These are phyloP conservation scores for Eupithecia centaureata DNA, from an alignment of 2,888 invertebrate species.

Conservation along the genomic window DNA sequence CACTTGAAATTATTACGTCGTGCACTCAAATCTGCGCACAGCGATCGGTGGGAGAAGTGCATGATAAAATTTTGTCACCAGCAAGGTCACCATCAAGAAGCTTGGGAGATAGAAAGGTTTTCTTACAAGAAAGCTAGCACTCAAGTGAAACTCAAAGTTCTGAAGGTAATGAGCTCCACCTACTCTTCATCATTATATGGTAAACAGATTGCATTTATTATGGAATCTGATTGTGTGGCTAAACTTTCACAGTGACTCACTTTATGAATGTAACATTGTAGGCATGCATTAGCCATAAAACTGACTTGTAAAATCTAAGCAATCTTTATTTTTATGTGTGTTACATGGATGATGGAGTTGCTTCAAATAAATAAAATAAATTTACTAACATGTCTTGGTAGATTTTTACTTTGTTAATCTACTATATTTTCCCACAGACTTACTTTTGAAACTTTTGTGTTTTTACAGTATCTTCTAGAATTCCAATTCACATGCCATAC, in stretches of 20 bases:
- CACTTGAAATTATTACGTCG: constrained; percentile 95
- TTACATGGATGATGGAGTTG: too few species aligned
- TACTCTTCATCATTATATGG: constrained; percentile 47
- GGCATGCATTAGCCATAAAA: constrained; percentile 11
- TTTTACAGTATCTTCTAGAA: constrained; percentile 91
- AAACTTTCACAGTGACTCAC: constrained; percentile 32
- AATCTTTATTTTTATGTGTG: neutral
- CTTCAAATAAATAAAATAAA: too few species aligned
- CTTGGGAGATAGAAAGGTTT: constrained; percentile 97
- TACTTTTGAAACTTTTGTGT: neutral
- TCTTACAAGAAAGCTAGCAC: constrained; percentile 97
- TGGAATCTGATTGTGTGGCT: constrained; percentile 36
- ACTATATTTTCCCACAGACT: neutral
- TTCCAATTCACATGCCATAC: constrained; percentile 97
- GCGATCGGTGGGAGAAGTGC: constrained; percentile 95
- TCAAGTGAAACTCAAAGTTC: constrained; percentile 93
- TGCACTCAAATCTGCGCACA: constrained; percentile 91
- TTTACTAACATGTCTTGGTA: neutral
- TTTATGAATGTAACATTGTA: constrained; percentile 24
- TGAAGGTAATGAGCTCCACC: constrained; percentile 88
- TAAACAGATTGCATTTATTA: constrained; percentile 40
- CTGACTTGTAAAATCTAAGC: neutral
- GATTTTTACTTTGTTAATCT: neutral
- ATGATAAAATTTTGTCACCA: constrained; percentile 95
- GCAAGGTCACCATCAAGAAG: constrained; percentile 93